Base-by-base conservation (phyloP, 2,888 invertebrate genomes). In the Crepidodera aurea region DNA sequence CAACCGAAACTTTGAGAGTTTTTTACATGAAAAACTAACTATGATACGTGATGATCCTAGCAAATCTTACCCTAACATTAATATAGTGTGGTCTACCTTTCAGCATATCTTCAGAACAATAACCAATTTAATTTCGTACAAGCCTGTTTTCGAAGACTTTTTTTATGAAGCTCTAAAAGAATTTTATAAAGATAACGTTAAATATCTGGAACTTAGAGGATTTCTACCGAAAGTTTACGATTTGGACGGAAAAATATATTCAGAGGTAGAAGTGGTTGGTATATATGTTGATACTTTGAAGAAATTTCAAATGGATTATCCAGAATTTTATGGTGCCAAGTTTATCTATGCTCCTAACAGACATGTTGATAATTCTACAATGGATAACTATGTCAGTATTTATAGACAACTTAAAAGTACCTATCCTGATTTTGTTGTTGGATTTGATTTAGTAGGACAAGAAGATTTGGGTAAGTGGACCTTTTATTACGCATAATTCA, bases 371-470 rank as follows among this genome's bases (percentile, higher is more conserved):
- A 73, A 71, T 0, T 42, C 69, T 0, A 77, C 79, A 0, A 72
- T 88, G 1, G 75, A 78, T 5, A 18, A 65, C 10, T 70, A 72
- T 22, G 44, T 69, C 0, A 40, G 68, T 1, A 58, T 64, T 32
- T 61, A 64, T n/a, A 40, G 57, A 7, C 59, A 64, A 39, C 27
- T 73, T 22, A 64, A 55, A 37, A 22, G 22, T 7, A 27, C 39
- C 10, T 73, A 66, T 62, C 89, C 91, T 0, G 83, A 88, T 8
- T 85, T 88, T 61, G 81, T 93, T 18, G 89, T 88, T 25, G 93
- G 93, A 2, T 93, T 93, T 70, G 93, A 93, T 82, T 81, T 93
- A 64, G 92, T 93, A 0, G 92, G 92, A 0, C 90, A 91, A 75
- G 93, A 93, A 76, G 93, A 93, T 73, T 70, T 79, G 39, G 91